phyloP scores from a whole-genome alignment of 2,113 vertebrate genomes.

The Psilopsiagon aurifrons region DNA sequence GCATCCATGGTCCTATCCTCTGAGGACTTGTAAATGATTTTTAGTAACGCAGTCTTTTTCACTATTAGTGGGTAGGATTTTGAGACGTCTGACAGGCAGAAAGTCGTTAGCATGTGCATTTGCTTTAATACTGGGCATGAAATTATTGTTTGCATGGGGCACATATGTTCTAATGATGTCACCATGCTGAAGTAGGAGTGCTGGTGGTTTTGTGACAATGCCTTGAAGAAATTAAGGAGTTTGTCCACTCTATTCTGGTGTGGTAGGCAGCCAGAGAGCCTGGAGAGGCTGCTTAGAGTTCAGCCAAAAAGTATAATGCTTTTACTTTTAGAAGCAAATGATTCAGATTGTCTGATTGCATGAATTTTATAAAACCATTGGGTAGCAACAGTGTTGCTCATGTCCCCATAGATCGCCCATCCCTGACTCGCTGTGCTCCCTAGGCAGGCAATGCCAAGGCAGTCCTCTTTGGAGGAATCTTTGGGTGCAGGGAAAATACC shows the following conservation, averaged over 20 bases:
- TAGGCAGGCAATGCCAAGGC: not conserved
- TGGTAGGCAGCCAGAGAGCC: not conserved
- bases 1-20: not conserved
- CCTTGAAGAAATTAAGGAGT: not conserved
- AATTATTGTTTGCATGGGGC: conserved; percentile 3
- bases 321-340: not conserved
- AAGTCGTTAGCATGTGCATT: not conserved
- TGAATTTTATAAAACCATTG: not conserved
- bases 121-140: not conserved
- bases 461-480: not conserved
- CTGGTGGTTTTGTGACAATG: conserved; percentile 1
- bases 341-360: not conserved
- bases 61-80: not conserved
- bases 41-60: not conserved
- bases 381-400: not conserved
- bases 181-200: not conserved
- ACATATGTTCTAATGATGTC: conserved; percentile 38
- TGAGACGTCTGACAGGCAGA: conserved; percentile 25
- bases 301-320: not conserved
- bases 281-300: not conserved
- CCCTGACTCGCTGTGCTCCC: not conserved
- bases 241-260: not conserved
- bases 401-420: not conserved
- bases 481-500: not conserved
- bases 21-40: not conserved